Conservation (phyloP, 2,888 invertebrate genomes). For the Mechanitis messenoides region DNA sequence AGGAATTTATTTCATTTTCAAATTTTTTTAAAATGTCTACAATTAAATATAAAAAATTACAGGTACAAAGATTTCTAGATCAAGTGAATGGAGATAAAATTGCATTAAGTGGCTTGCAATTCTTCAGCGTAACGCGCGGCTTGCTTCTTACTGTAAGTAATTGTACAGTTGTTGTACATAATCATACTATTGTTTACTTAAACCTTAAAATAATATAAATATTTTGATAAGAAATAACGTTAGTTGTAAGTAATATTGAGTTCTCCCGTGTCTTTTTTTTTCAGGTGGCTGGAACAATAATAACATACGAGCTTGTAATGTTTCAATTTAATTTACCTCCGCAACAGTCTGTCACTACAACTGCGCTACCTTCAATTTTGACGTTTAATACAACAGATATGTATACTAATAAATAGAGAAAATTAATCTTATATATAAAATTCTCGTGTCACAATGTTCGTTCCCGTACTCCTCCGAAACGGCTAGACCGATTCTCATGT, state of each 20-base stretch:
- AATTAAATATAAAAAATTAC: no score
- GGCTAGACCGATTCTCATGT: no score
- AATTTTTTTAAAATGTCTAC: no score
- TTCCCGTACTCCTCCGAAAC: no score
- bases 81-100: constrained; percentile 78
- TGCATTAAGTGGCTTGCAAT: constrained; percentile 74
- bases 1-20: no score
- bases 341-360: background rate
- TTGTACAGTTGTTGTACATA: background rate
- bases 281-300: constrained; percentile 68
- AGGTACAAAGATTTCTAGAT: constrained; percentile 80
- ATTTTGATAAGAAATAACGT: background rate
- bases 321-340: constrained; percentile 63
- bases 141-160: constrained; percentile 73
- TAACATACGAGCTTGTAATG: constrained; percentile 74
- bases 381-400: constrained; percentile 6
- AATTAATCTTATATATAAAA: no score
- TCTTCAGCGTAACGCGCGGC: constrained; percentile 76
- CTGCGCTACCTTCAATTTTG: constrained; percentile 9
- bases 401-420: background rate
- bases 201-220: background rate
- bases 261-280: constrained; percentile 14
- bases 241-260: constrained; percentile 1
- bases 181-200: constrained; percentile 8
- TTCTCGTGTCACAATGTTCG: no score